Conservation (phyloP, 2,113 vertebrate species). For the Hypomesus transpacificus region DNA sequence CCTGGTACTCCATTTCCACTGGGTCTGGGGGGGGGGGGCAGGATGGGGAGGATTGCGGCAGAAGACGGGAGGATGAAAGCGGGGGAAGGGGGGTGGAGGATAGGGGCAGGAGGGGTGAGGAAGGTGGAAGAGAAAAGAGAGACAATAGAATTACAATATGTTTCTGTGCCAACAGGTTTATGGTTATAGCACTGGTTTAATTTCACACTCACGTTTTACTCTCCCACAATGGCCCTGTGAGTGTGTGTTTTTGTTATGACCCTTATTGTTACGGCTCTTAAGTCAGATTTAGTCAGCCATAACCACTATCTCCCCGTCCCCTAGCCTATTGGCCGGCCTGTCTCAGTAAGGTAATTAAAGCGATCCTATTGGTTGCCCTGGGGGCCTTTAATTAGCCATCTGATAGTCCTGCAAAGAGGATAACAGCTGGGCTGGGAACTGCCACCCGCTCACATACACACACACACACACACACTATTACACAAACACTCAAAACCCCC, state of each 20-base stretch:
- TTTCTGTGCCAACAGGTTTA: background rate
- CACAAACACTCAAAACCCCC: background rate
- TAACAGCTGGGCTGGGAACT: slow-evolving; percentile 28
- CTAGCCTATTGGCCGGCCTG: slow-evolving; percentile 37
- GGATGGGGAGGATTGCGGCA: background rate
- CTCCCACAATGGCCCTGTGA: slow-evolving; percentile 10
- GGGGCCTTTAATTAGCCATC: slow-evolving; percentile 58
- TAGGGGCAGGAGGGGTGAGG: background rate
- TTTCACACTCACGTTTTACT: slow-evolving; percentile 6
- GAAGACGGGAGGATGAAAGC: slow-evolving; percentile 1
- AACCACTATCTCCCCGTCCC: slow-evolving; percentile 45
- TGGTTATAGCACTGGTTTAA: slow-evolving; percentile 13
- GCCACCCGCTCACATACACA: background rate
- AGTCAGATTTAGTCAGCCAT: slow-evolving; percentile 49
- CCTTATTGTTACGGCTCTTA: slow-evolving; percentile 52
- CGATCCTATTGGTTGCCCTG: slow-evolving; percentile 48
- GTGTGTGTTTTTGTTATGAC: background rate
- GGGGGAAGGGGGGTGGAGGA: slow-evolving; percentile 30
- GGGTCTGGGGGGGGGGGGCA: slow-evolving; percentile 73
- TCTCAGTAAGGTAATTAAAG: slow-evolving; percentile 61
- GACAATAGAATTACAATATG: background rate
- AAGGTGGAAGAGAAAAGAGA: background rate
- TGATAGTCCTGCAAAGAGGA: slow-evolving; percentile 34
- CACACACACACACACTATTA: slow-evolving; percentile 3
- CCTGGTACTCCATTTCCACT: slow-evolving; percentile 91